A percentile compares a stretch with the other conserved stretches of the same genome.
phyloP scores from a whole-genome alignment of 2,113 vertebrate genomes.

The Solenodon paradoxus region DNA sequence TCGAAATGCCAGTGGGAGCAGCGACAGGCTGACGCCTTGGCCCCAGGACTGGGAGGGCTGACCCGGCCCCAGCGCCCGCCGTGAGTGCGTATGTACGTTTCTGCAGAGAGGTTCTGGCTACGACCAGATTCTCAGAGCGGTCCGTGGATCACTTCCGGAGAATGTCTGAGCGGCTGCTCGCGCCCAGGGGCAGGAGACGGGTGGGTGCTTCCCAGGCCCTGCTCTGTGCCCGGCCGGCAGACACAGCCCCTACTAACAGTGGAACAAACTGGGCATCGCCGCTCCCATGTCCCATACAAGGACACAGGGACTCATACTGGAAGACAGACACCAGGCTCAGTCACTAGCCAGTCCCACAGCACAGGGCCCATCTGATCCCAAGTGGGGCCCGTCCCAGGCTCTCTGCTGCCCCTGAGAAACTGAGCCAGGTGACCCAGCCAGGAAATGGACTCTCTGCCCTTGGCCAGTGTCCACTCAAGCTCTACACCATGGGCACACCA shows the following conservation, averaged over 20 bases:
- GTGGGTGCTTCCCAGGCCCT: no score
- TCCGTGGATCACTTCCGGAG: background rate
- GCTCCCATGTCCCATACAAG: background rate
- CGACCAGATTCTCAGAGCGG: background rate
- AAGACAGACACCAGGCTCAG: background rate
- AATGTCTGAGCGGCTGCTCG: background rate
- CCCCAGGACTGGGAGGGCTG: background rate
- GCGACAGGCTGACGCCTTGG: background rate
- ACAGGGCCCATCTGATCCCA: background rate
- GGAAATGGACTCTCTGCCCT: background rate
- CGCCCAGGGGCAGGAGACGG: background rate
- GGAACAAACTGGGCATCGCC: background rate
- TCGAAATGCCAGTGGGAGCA: background rate
- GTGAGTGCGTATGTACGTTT: accelerated
- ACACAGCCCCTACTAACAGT: accelerated
- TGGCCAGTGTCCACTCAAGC: background rate
- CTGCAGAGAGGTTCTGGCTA: background rate
- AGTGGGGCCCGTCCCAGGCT: background rate
- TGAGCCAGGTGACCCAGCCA: accelerated
- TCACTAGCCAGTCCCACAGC: background rate
- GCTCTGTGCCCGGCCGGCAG: background rate
- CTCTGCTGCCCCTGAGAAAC: background rate
- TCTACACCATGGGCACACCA: no score
- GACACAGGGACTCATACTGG: background rate
- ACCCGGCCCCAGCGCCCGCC: no score